Conservation (phyloP, 2,888 invertebrate species). For the Allacma fusca region DNA sequence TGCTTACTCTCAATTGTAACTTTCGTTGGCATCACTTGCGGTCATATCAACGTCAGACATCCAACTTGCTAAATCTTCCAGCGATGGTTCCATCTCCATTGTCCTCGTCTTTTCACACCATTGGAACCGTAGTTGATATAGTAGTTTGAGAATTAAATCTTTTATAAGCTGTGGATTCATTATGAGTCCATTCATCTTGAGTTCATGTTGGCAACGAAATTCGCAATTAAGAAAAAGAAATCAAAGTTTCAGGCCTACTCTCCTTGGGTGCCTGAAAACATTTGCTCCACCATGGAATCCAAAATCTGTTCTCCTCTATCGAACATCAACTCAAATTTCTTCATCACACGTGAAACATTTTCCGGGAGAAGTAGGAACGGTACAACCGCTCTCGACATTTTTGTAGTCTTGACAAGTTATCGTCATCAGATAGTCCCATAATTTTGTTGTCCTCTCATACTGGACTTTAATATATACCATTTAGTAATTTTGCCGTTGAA, state of each 20-base stretch:
- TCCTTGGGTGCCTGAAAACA: constrained; percentile 22
- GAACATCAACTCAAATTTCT: constrained; percentile 39
- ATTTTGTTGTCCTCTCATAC: constrained; percentile 9
- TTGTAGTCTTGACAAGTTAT: background rate
- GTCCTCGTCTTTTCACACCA: no score
- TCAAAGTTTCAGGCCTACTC: background rate
- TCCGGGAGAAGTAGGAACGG: background rate
- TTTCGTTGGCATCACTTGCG: no score
- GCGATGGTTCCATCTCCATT: no score
- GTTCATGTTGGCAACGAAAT: no score
- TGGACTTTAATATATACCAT: background rate
- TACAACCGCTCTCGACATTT: background rate
- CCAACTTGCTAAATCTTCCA: no score
- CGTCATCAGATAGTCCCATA: background rate
- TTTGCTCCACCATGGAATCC: constrained; percentile 27
- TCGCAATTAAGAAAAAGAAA: no score
- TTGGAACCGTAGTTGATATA: no score
- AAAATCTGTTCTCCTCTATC: constrained; percentile 47
- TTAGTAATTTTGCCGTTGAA: background rate
- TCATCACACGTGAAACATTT: constrained; percentile 40
- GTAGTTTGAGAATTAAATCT: no score
- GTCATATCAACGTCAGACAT: no score
- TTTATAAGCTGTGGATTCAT: no score
- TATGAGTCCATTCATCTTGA: no score
- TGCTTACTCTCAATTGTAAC: no score